phyloP scores from a whole-genome alignment of 2,113 vertebrate species.

The Donacobius atricapilla region DNA sequence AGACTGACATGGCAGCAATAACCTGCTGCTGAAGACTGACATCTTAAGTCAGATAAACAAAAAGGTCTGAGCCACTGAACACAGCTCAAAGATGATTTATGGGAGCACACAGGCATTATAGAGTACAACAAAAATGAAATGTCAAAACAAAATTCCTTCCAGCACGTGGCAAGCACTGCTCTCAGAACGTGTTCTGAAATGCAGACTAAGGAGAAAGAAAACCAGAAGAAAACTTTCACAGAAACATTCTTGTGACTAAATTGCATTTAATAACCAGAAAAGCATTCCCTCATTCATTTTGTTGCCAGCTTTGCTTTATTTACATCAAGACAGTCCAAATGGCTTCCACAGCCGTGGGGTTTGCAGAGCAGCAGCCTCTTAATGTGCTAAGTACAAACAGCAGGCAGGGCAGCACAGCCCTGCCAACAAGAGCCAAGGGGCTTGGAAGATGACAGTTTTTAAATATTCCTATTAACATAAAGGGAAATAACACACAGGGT shows the following conservation, averaged over 20 bases:
- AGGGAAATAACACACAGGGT: neutral
- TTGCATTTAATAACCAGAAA: neutral
- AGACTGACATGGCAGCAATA: neutral
- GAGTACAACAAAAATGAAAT: neutral
- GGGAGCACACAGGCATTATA: neutral
- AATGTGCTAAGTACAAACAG: slow-evolving; percentile 5
- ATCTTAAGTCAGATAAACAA: neutral
- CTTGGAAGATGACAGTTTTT: neutral
- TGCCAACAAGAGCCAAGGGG: slow-evolving; percentile 1
- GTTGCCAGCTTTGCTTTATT: neutral
- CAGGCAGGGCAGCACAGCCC: slow-evolving; percentile 22
- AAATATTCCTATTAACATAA: neutral
- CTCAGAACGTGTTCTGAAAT: neutral
- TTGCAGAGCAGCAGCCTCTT: neutral
- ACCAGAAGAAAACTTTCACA: neutral
- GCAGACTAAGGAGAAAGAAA: neutral
- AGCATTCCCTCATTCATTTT: neutral
- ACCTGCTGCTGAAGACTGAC: neutral
- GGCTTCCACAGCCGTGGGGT: neutral
- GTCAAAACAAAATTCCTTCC: neutral
- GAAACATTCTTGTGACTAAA: neutral
- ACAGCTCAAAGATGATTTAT: neutral
- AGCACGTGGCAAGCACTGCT: neutral
- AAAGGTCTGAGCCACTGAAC: neutral
- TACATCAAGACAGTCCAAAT: neutral